These are phyloP conservation scores for Alsophila aescularia DNA, from an alignment of 2,888 invertebrate genomes.

Conservation along the genomic window DNA sequence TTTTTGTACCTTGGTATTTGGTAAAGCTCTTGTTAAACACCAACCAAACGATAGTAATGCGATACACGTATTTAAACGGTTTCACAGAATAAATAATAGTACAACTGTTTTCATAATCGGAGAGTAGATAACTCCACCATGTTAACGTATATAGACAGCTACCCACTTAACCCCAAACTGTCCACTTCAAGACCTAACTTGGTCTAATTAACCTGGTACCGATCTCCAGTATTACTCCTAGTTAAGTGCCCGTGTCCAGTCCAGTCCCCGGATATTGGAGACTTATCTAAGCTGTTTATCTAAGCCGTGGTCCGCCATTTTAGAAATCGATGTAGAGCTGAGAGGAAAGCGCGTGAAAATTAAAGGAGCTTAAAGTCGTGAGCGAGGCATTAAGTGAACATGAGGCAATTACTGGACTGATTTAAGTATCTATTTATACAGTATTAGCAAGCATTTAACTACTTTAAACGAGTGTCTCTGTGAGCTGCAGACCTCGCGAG, in stretches of 20 bases:
- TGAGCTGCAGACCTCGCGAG: no score
- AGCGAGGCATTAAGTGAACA: constrained; percentile 14
- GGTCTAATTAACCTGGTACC: constrained; percentile 7
- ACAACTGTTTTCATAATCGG: no score
- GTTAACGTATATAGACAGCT: not conserved
- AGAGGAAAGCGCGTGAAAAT: constrained; percentile 19
- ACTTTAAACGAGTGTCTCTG: no score
- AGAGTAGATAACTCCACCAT: no score
- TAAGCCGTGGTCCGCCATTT: constrained; percentile 21
- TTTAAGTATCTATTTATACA: not conserved
- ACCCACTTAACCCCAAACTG: not conserved
- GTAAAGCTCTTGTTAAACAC: no score
- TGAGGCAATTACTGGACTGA: constrained; percentile 6
- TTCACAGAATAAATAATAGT: no score
- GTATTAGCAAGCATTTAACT: no score
- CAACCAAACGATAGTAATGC: no score
- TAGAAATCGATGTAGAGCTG: constrained; percentile 18
- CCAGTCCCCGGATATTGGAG: constrained; percentile 21
- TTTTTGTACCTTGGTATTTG: no score
- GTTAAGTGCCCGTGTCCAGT: constrained; percentile 11
- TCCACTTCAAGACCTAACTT: not conserved
- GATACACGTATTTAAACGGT: no score
- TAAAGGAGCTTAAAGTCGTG: constrained; percentile 25
- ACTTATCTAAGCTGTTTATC: constrained; percentile 31
- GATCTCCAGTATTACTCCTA: not conserved